Conservation (phyloP, 2,113 vertebrate species). For the Catagonus wagneri region DNA sequence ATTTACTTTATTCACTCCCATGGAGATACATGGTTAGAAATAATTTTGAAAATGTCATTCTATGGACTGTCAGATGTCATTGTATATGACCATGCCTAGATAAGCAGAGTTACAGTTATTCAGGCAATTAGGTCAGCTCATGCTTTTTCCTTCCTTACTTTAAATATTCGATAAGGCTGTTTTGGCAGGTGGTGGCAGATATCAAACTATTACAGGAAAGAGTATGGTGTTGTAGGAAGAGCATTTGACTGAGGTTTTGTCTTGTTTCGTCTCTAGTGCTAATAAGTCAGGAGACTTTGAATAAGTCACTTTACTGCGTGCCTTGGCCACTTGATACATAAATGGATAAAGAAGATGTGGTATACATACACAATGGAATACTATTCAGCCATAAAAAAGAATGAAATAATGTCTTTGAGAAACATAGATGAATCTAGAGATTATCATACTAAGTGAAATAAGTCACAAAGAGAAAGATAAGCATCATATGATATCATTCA, state of each 20-base stretch:
- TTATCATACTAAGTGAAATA: too few species aligned
- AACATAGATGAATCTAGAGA: too few species aligned
- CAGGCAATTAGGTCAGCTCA: background rate
- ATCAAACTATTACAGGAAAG: background rate
- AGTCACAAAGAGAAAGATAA: too few species aligned
- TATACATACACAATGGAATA: too few species aligned
- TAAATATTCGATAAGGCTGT: background rate
- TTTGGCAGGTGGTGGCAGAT: background rate
- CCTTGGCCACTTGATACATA: background rate
- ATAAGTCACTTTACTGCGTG: background rate
- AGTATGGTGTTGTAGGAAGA: background rate
- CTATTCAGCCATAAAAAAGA: too few species aligned
- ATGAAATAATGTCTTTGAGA: too few species aligned
- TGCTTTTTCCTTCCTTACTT: background rate
- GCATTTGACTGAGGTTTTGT: background rate
- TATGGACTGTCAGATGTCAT: background rate
- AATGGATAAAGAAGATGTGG: too few species aligned
- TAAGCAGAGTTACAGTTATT: background rate
- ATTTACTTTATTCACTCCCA: constrained; percentile 5
- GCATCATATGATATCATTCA: too few species aligned
- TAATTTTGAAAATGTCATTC: background rate
- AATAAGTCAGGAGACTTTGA: background rate
- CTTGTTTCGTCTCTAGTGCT: background rate
- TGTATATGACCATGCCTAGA: background rate
- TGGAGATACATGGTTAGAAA: background rate